Base-by-base conservation (phyloP, 2,888 invertebrate species). In the Campoplex capitator region DNA sequence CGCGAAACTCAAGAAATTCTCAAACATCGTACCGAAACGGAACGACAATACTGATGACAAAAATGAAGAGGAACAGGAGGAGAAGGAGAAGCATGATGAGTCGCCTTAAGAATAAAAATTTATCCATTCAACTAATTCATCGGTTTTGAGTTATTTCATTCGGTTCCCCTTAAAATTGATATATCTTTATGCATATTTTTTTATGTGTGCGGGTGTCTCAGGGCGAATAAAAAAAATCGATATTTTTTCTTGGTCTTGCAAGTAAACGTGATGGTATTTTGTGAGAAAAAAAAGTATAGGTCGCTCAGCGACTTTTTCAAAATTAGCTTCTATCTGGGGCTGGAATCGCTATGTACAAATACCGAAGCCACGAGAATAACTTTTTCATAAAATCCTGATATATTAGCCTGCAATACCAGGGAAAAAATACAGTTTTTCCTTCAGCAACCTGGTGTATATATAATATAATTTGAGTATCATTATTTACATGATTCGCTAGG, bases 1-100 rank as follows among this genome's bases (percentile, higher is more conserved):
- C 1, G 99, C 99, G 0, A 99, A 99, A 95, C 95, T 99, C 18
- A 98, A 99, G 95, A 99, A 99, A 93, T 97, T 99, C 94, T 98
- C 98, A 0, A 98, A 99, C 95, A 96, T 96, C 62, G 95, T 96
- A 95, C 95, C 95, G 4, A 94, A 95, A 89, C 95, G 89, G 90
- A 94, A 89, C 90, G 94, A 86, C 84, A 85, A 89, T 51, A 45
- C 77, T 35, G 80, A 87, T 56, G 92, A 85, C 45, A 87, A 90
- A n/a, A 74, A 75, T 18, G 86, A 89, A 71, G 51, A 73, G 18
- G 86, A 89, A 73, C 54, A 87, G 51, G 82, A 89, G 67, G 88
- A 90, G 42, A 90, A 90, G 48, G 89, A 88, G 3, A 68, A 88
- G 18, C 35, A 73, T 16, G 32, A 62, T 16, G 62, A 13, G 2